Conservation (phyloP, 2,888 invertebrate species). For the Tupiocoris notatus region DNA sequence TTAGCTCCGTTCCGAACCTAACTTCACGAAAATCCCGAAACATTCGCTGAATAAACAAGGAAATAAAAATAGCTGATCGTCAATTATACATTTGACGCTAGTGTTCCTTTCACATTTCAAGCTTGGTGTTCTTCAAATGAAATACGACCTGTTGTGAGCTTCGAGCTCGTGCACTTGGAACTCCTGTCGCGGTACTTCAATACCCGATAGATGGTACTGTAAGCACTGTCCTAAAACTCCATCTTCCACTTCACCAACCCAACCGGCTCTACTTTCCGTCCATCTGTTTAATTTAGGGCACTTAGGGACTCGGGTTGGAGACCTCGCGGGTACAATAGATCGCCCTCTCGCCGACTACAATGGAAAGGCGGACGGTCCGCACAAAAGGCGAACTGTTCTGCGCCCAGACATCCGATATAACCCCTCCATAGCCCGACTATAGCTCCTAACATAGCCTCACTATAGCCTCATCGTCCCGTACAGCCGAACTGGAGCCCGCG, state of each 20-base stretch:
- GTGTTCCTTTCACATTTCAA: too few relatives aligned
- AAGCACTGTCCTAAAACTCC: neutral
- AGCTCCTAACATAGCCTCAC: neutral
- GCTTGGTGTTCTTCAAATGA: neutral
- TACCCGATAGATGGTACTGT: neutral
- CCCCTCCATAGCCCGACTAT: neutral
- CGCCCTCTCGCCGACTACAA: slow-evolving; percentile 12
- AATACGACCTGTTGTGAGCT: neutral
- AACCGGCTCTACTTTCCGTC: neutral
- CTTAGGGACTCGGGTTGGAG: slow-evolving; percentile 1
- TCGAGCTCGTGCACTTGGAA: too few relatives aligned
- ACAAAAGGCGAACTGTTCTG: slow-evolving; percentile 14
- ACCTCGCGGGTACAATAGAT: slow-evolving; percentile 12
- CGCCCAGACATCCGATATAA: slow-evolving; percentile 11
- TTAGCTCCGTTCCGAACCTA: too few relatives aligned
- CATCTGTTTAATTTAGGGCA: slow-evolving; percentile 24
- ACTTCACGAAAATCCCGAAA: too few relatives aligned
- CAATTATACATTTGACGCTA: too few relatives aligned
- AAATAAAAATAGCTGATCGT: too few relatives aligned
- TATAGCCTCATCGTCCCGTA: too few relatives aligned
- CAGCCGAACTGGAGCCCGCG: neutral
- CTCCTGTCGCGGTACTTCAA: too few relatives aligned
- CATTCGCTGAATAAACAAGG: too few relatives aligned
- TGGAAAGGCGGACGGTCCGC: neutral
- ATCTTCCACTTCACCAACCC: neutral